phyloP scores from a whole-genome alignment of 2,888 invertebrate species.

The Platycnemis pennipes region DNA sequence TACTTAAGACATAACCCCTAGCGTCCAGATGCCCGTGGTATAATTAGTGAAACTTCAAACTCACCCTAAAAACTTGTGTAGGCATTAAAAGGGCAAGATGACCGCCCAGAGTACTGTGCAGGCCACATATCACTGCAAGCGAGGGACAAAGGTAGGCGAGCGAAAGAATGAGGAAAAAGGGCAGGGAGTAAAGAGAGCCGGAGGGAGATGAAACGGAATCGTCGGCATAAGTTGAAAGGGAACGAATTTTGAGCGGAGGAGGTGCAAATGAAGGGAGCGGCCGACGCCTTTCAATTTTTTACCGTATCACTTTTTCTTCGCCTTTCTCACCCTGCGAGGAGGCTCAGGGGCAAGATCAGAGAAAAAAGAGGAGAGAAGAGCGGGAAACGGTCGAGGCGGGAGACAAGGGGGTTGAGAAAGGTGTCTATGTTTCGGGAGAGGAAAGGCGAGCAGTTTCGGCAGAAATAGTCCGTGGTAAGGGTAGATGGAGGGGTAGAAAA shows the following conservation, averaged over 20 bases:
- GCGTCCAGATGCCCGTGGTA: too few species aligned
- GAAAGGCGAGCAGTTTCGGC: neutral
- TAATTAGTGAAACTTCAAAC: too few species aligned
- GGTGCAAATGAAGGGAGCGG: constrained; percentile 39
- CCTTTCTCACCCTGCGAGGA: neutral
- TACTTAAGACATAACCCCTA: too few species aligned
- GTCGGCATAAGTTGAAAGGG: constrained; percentile 26
- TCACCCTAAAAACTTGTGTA: too few species aligned
- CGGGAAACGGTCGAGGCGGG: neutral
- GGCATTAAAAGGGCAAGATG: too few species aligned
- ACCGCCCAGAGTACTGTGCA: too few species aligned
- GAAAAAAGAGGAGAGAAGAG: neutral
- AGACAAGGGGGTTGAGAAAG: neutral
- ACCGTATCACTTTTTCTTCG: neutral
- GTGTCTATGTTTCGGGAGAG: neutral
- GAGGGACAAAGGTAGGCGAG: neutral
- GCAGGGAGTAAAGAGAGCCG: neutral
- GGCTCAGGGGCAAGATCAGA: neutral
- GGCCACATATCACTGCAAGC: too few species aligned
- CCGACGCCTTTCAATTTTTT: constrained; percentile 13
- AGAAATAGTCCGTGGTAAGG: too few species aligned
- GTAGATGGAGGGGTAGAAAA: too few species aligned
- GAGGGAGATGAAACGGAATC: neutral
- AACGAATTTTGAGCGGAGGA: constrained; percentile 32
- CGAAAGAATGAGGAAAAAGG: neutral